Evolutionary conservation across 2,888 invertebrate species (phyloP), one percentile per base, ranked within the genome.

Genomic region (Archips xylosteana): DNA sequence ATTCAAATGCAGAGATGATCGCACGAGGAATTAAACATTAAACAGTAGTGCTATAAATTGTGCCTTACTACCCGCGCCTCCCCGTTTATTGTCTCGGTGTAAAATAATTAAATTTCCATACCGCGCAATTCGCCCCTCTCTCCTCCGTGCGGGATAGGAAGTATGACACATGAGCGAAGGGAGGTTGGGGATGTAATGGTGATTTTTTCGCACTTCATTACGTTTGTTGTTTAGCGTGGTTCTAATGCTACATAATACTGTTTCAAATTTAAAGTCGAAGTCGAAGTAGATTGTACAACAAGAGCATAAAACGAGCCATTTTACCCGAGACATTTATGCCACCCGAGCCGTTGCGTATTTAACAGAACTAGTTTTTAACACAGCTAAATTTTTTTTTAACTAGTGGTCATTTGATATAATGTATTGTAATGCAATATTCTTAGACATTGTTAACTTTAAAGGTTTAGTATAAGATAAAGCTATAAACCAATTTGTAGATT

Each of bases 51-150:
- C 80, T 77, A 85, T 85, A 84, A 84, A 84, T 87, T 83, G 83
- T 76, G 80, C 76, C 78, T 79, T 76, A 77, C 76, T 78, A 79
- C 75, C 78, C 79, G 78, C 79, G 78, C 80, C 82, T 80, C 82
- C 82, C 82, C 81, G 80, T 86, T 87, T 87, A 87, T 85, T 85
- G 84, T 85, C 82, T 80, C 81, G 82, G 84, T 83, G 84, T 89
- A 87, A 88, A 89, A 87, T 89, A 89, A 89, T 89, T 89, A 89
- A 88, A 88, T 89, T 89, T 87, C 87, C 88, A 87, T 89, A 89
- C 84, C 84, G 83, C 77, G 82, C 79, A 77, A 79, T 80, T 79
- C 79, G 69, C 76, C 79, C 82, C 77, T 75, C 70, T 75, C 79
- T 77, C 77, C 79, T 65, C 66, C 34, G 66, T 62, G 47, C 32